Evolutionary conservation across 2,797 vertebrate genomes (phyloP).

Genomic region (Xyrichtys novacula): DNA sequence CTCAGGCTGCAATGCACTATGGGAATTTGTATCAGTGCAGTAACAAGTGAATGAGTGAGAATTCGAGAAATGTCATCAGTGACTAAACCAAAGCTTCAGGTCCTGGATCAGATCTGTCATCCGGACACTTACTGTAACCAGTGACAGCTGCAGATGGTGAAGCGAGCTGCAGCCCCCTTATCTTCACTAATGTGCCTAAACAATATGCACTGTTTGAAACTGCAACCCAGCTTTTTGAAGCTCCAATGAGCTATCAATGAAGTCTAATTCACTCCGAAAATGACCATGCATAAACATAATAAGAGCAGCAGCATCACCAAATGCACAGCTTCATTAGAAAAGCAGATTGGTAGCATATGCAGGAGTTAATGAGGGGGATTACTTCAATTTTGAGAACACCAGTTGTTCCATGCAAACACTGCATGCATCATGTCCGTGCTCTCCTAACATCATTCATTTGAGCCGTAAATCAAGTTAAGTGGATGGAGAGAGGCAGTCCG

Average conservation of each 20-base stretch:
- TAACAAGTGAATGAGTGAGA: slow-evolving; percentile 2
- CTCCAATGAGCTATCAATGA: too few relatives aligned
- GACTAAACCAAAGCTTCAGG: slow-evolving; percentile 24
- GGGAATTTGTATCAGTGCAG: slow-evolving; percentile 26
- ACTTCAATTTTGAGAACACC: not conserved
- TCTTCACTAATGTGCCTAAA: too few relatives aligned
- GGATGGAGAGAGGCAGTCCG: not conserved
- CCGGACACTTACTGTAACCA: not conserved
- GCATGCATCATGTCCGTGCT: not conserved
- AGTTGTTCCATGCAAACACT: too few relatives aligned
- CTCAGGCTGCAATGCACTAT: slow-evolving; percentile 23
- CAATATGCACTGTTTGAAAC: too few relatives aligned
- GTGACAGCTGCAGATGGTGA: not conserved
- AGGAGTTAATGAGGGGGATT: too few relatives aligned
- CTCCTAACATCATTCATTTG: not conserved
- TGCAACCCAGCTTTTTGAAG: too few relatives aligned
- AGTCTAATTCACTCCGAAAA: too few relatives aligned
- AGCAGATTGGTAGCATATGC: too few relatives aligned
- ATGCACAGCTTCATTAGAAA: too few relatives aligned
- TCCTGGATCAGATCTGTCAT: slow-evolving; percentile 13
- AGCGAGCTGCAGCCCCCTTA: too few relatives aligned
- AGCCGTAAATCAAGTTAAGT: not conserved
- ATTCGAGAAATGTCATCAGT: slow-evolving; percentile 13
- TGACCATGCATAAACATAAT: too few relatives aligned
- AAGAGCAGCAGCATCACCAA: too few relatives aligned